Percentiles rank a stretch among this genome's conserved stretches.
Conservation (phyloP, 2,888 invertebrate genomes). For the Labia minor region DNA sequence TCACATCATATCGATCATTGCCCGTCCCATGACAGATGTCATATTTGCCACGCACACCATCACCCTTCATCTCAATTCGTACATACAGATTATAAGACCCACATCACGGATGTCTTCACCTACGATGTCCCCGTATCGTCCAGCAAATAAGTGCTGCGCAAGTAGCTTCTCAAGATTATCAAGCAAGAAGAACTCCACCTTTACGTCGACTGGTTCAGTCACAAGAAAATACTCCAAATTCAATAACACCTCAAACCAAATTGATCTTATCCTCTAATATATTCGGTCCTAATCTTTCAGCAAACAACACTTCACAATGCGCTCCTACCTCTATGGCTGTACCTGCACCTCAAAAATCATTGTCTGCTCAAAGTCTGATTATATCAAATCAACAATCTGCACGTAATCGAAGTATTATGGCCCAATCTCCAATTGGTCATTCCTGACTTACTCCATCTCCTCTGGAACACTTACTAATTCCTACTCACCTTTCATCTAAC, state of each 20-base stretch:
- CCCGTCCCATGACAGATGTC: no score
- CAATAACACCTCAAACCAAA: background rate
- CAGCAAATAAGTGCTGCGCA: no score
- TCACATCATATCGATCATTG: no score
- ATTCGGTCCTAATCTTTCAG: background rate
- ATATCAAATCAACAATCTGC: background rate
- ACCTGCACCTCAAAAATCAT: background rate
- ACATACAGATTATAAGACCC: no score
- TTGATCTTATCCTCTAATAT: background rate
- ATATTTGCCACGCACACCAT: no score
- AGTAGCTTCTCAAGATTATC: no score
- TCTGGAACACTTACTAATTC: background rate
- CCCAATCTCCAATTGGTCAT: background rate
- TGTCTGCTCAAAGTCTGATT: background rate
- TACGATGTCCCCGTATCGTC: no score
- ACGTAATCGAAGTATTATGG: background rate
- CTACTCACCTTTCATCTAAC: background rate
- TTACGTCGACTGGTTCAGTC: no score
- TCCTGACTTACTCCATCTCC: background rate
- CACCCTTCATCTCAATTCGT: no score
- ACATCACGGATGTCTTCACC: no score
- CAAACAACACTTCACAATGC: background rate
- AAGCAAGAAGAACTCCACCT: no score
- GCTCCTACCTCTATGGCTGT: background rate
- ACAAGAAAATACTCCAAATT: background rate